Percentiles rank a stretch among this genome's conserved stretches.
phyloP scores from a whole-genome alignment of 1,140 invertebrate genomes.

The Heterodera carotae region DNA sequence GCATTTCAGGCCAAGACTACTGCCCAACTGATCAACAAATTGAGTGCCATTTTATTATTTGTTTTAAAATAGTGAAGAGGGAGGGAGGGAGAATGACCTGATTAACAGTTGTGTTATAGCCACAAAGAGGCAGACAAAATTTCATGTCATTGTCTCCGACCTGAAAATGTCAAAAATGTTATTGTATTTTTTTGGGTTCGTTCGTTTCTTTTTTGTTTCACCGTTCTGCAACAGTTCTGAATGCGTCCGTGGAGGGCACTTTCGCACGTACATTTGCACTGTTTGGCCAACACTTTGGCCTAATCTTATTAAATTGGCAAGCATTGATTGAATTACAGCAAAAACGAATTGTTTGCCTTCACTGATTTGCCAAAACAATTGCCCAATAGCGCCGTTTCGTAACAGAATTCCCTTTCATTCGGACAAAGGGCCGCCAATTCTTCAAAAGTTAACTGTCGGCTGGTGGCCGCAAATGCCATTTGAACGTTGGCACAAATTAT shows the following conservation, averaged over 20 bases:
- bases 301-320: background rate
- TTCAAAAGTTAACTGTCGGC: conserved; percentile 31
- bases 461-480: conserved; percentile 6
- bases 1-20: conserved; percentile 58
- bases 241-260: conserved; percentile 53
- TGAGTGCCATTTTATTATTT: background rate
- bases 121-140: conserved; percentile 60
- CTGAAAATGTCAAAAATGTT: conserved; percentile 1
- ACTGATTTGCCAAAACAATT: conserved; percentile 59
- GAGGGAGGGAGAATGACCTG: conserved; percentile 53
- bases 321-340: background rate
- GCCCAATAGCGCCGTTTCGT: conserved; percentile 51
- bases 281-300: conserved; percentile 46
- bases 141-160: conserved; percentile 59
- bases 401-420: conserved; percentile 51
- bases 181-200: too few relatives aligned
- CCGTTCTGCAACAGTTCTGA: conserved; percentile 58
- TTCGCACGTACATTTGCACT: conserved; percentile 55
- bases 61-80: background rate
- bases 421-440: conserved; percentile 43
- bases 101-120: conserved; percentile 61
- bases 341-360: conserved; percentile 37
- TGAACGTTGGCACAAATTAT: conserved; percentile 25
- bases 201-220: too few relatives aligned
- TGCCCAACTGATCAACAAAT: conserved; percentile 47